These are phyloP conservation scores for Danio tinwini DNA, from an alignment of 2,797 vertebrate genomes.

Conservation along the genomic window DNA sequence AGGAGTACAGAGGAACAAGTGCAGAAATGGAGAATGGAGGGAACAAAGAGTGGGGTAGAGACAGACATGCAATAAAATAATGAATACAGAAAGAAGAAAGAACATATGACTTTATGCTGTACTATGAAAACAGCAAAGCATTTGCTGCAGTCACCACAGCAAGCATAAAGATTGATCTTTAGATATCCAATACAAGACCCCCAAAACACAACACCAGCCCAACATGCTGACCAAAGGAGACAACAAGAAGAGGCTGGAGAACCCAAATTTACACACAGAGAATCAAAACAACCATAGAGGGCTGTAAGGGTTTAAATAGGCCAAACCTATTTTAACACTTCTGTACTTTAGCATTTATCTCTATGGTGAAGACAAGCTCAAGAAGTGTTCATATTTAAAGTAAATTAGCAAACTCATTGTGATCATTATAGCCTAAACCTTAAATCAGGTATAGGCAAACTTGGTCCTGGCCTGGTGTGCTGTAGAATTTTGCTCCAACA, in stretches of 20 bases:
- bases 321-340: not conserved
- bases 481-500: too few species aligned
- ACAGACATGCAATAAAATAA: not conserved
- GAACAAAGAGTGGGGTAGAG: not conserved
- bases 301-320: not conserved
- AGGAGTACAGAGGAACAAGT: not conserved
- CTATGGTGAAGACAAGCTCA: too few species aligned
- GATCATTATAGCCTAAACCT: too few species aligned
- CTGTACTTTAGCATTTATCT: not conserved
- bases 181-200: constrained; percentile 37
- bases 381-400: too few species aligned
- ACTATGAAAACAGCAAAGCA: constrained; percentile 64
- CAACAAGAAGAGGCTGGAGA: not conserved
- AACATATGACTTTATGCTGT: constrained; percentile 75
- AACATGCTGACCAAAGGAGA: not conserved
- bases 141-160: constrained; percentile 65
- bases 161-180: constrained; percentile 75
- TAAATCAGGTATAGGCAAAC: too few species aligned
- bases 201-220: constrained; percentile 26
- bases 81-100: constrained; percentile 3
- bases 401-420: too few species aligned
- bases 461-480: too few species aligned
- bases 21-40: not conserved
- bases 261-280: not conserved
- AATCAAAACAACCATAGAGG: not conserved